Base-by-base conservation (phyloP, 2,888 invertebrate species). In the Callosobruchus maculatus region DNA sequence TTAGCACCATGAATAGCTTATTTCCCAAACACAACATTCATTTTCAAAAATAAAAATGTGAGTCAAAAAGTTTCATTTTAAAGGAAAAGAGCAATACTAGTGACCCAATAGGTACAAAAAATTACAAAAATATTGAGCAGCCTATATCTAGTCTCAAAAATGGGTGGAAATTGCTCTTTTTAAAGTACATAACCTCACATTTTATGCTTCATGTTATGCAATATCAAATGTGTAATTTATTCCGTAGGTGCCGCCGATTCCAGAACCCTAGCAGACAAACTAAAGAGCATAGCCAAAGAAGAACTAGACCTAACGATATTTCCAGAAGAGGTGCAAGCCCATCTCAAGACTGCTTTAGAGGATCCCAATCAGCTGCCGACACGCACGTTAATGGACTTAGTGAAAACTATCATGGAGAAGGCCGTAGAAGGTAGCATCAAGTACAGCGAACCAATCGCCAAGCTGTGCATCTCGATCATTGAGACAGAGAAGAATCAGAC, bases 401-500 rank as follows among this genome's bases (percentile, higher is more conserved):
- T 96, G 70, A 92, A 93, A 73, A 93, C 93, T 83, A 91, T 96
- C 79, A 91, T 96, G 86, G 92, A 93, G 75, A 92, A 94, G 81
- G 93, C 94, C 20, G 93, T 95, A 78, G 95, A 95, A 87, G 93
- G 94, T n/a, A n/a, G n/a, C 4, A 87, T 87, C 70, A 90, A 93
- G 71, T 94, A 93, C 87, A 94, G 95, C 70, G 91, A 95, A 84
- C 93, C 95, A 22, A 95, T 95, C 72, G 95, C 96, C 13, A 93
- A 95, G 77, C 90, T 96, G 78, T 96, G 96, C 87, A 92, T 96
- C 82, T 92, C 93, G 75, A 95, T 96, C 71, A 95, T 96, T 80
- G 95, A 95, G 89, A 93, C 93, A 86, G 97, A 97, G 88, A 92
- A 92, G 82, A 93, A 93, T 79, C 95, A 95, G 88, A 96, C 96